Base-by-base conservation (phyloP, 1,140 invertebrate genomes). In the Leptinotarsa texana region DNA sequence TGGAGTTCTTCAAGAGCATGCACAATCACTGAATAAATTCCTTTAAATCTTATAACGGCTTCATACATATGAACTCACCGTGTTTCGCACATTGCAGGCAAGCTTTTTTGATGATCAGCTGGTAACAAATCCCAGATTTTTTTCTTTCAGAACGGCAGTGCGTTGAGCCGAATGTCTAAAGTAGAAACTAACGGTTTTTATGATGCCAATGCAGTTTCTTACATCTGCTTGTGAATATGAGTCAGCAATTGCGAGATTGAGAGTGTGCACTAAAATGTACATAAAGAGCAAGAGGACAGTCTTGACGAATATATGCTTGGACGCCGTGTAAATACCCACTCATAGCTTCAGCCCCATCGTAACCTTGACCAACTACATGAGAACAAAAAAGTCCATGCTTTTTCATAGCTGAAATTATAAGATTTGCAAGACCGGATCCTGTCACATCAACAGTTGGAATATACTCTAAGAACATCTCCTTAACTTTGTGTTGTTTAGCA, bases 281-380 rank as follows among this genome's bases (percentile, higher is more conserved):
- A 74, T 69, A 78, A 67, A 61, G 74, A 21, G 76, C 69, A 21
- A 74, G 62, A 15, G 69, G 65, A 63, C 73, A 78, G 5, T 27
- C 27, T 27, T 27, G 27, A 27, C 27, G 27, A 27, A 27, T 27
- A 27, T 27, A 27, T 18, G 75, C 75, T 67, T 79, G 78, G 49
- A 66, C 81, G 71, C 79, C 81, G 67, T 77, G 78, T 27, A 80
- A 80, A 51, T 74, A 49, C 62, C 79, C 82, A 77, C 78, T 79
- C 80, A 84, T 82, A 27, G 74, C 78, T 27, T 4, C 24, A 27
- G 24, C 24, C 15, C 80, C 80, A 77, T 83, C 78, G 63, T 83
- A 83, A 15, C 80, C 81, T 80, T 83, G 82, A 62, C 78, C 78
- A 67, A 77, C 74, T 57, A 80, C 67, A 71, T 82, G 78, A 27